Evolutionary conservation across 1,140 invertebrate genomes (phyloP).

Genomic region (Battus philenor): DNA sequence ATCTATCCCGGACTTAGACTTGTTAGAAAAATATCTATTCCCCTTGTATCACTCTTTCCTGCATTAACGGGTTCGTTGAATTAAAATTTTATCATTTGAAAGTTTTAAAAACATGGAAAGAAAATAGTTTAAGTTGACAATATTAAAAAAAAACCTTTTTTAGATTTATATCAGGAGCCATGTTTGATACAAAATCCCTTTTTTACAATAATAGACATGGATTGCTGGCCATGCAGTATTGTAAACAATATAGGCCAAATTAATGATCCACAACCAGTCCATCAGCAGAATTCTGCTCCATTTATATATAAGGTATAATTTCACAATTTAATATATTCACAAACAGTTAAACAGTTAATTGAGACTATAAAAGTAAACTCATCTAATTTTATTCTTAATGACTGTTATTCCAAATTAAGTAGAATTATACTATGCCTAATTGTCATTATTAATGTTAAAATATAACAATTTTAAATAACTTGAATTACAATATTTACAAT

Average conservation of each 20-base stretch:
- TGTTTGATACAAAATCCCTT: slow-evolving; percentile 87
- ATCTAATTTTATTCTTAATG: too few species aligned
- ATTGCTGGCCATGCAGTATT: slow-evolving; percentile 85
- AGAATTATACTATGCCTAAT: too few species aligned
- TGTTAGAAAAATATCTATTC: slow-evolving; percentile 79
- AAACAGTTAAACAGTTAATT: too few species aligned
- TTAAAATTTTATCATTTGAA: too few species aligned
- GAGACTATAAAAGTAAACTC: too few species aligned
- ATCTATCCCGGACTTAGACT: slow-evolving; percentile 82
- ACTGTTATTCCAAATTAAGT: too few species aligned
- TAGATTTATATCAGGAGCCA: slow-evolving; percentile 87
- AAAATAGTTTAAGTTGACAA: neutral
- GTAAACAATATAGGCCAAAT: slow-evolving; percentile 76
- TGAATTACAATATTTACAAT: too few species aligned
- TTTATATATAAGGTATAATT: slow-evolving; percentile 64
- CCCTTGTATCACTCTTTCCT: slow-evolving; percentile 78
- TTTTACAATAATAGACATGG: slow-evolving; percentile 82
- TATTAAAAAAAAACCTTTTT: slow-evolving; percentile 33
- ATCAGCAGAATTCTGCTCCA: slow-evolving; percentile 50
- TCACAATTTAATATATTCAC: too few species aligned
- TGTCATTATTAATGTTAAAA: too few species aligned
- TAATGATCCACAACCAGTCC: slow-evolving; percentile 61
- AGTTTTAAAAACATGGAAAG: neutral
- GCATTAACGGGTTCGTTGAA: slow-evolving; percentile 77
- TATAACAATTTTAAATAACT: too few species aligned